These are phyloP conservation scores for Meta bourneti DNA, from an alignment of 2,888 invertebrate species.

Conservation along the genomic window DNA sequence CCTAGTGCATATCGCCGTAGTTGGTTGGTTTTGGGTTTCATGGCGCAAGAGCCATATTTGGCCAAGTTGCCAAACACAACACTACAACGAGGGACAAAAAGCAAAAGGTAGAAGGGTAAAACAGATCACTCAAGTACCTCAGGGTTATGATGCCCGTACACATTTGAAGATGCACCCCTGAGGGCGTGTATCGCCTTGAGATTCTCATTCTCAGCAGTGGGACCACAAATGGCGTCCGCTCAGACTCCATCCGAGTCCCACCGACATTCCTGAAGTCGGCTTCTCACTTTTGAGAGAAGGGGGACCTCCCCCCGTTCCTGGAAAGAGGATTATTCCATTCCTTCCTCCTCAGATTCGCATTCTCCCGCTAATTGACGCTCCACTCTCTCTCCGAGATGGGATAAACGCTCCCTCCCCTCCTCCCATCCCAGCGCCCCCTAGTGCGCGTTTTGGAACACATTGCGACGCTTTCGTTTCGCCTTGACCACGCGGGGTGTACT, in stretches of 20 bases:
- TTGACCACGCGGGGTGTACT: background rate
- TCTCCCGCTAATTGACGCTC: constrained; percentile 47
- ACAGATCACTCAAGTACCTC: too few relatives aligned
- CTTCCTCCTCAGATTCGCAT: constrained; percentile 15
- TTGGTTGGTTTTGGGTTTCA: too few relatives aligned
- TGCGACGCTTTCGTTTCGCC: background rate
- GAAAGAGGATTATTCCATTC: constrained; percentile 41
- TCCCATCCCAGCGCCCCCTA: too few relatives aligned
- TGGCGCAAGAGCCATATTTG: too few relatives aligned
- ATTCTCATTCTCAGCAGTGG: background rate
- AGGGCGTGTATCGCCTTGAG: too few relatives aligned
- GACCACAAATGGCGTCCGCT: background rate
- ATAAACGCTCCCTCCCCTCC: background rate
- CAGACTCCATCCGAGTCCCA: background rate
- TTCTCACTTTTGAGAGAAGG: background rate
- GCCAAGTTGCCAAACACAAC: too few relatives aligned
- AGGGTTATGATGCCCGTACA: too few relatives aligned
- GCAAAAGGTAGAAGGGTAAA: too few relatives aligned
- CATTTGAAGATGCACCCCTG: too few relatives aligned
- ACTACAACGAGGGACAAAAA: too few relatives aligned
- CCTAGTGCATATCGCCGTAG: too few relatives aligned
- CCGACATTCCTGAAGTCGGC: background rate
- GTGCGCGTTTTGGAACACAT: too few relatives aligned
- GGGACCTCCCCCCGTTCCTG: background rate
- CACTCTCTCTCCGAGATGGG: constrained; percentile 20